Conservation (phyloP, 2,113 vertebrate species). For the Capreolus pygargus region DNA sequence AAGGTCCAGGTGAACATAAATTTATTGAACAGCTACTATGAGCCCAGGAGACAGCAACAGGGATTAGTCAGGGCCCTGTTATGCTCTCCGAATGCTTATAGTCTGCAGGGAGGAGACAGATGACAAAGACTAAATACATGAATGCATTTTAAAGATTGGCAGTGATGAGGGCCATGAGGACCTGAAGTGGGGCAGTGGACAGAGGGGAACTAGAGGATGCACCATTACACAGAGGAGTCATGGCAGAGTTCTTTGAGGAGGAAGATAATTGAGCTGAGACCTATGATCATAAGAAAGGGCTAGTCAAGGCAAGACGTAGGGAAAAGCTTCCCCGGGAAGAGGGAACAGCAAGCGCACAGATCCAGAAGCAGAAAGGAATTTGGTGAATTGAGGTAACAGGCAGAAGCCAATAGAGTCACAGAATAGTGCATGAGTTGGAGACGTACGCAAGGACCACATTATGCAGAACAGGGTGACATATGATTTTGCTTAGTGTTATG, state of each 20-base stretch:
- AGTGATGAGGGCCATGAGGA: neutral
- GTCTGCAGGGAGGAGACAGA: neutral
- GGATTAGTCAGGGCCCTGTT: neutral
- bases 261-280: neutral
- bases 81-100: neutral
- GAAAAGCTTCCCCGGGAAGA: neutral
- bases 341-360: neutral
- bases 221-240: rapidly evolving
- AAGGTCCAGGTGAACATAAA: neutral
- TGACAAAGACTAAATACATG: rapidly evolving
- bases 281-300: neutral
- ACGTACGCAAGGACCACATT: rapidly evolving
- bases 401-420: neutral
- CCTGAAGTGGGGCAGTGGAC: neutral
- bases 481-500: neutral
- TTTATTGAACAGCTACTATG: neutral
- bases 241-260: neutral
- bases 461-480: rapidly evolving
- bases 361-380: neutral
- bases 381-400: neutral
- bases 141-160: neutral
- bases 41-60: too few relatives aligned
- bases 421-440: rapidly evolving
- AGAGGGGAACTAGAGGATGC: too few relatives aligned
- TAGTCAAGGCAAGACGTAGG: rapidly evolving